Evolutionary conservation across 1,140 invertebrate genomes (phyloP).

Genomic region (Gryllus bimaculatus): DNA sequence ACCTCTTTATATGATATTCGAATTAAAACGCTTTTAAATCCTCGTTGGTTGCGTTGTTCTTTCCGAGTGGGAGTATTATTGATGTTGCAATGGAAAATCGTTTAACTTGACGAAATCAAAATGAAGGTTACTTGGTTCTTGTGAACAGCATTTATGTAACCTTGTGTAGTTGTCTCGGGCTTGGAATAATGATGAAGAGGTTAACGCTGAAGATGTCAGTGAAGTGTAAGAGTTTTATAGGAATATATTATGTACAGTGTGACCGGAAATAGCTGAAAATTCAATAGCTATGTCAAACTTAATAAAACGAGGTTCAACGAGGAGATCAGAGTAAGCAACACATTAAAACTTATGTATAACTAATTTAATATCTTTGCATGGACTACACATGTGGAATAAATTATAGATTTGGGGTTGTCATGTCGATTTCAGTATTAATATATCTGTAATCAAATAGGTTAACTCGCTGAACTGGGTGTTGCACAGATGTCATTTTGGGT

Average conservation of each 20-base stretch:
- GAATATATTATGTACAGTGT: neutral
- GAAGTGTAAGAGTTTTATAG: neutral
- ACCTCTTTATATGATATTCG: too few relatives aligned
- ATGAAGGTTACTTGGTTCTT: neutral
- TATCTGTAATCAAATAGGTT: too few relatives aligned
- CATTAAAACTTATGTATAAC: neutral
- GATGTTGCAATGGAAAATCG: neutral
- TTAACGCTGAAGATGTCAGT: neutral
- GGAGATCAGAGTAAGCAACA: slow-evolving; percentile 37
- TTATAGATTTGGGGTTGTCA: neutral
- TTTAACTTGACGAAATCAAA: neutral
- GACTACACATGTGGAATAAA: neutral
- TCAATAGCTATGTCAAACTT: slow-evolving; percentile 33
- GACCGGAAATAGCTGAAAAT: neutral
- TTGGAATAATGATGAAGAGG: neutral
- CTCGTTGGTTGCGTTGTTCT: neutral
- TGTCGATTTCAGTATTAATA: neutral
- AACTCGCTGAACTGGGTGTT: too few relatives aligned
- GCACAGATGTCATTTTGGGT: too few relatives aligned
- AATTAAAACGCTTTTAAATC: too few relatives aligned
- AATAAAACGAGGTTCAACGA: slow-evolving; percentile 32
- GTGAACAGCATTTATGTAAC: neutral
- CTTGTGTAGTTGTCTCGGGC: too few relatives aligned
- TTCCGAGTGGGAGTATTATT: neutral
- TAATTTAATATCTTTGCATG: neutral